phyloP scores from a whole-genome alignment of 2,888 invertebrate species.

The Drosophila trichaetosa region DNA sequence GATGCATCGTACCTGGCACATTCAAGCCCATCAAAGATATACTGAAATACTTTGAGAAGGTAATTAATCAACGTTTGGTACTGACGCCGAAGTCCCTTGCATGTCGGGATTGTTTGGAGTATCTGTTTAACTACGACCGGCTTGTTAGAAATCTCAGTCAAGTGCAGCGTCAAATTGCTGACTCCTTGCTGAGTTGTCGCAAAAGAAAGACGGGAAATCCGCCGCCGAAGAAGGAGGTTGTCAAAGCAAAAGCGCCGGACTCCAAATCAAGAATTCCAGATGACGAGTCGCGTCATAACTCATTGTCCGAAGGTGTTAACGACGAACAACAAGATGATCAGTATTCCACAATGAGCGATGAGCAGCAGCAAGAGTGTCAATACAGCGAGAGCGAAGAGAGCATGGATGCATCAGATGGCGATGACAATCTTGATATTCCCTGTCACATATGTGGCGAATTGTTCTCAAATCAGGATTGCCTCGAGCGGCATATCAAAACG shows the following conservation, averaged over 20 bases:
- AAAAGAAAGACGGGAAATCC: constrained; percentile 36
- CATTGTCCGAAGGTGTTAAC: constrained; percentile 4
- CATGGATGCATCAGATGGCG: constrained; percentile 53
- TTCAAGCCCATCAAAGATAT: constrained; percentile 70
- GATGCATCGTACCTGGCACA: constrained; percentile 68
- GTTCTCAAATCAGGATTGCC: constrained; percentile 61
- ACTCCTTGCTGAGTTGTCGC: constrained; percentile 59
- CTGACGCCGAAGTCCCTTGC: constrained; percentile 61
- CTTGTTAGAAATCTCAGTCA: constrained; percentile 69
- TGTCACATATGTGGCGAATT: constrained; percentile 70
- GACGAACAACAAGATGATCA: constrained; percentile 20
- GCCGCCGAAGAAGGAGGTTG: constrained; percentile 26
- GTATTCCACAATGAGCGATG: constrained; percentile 20
- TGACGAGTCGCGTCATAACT: constrained; percentile 1
- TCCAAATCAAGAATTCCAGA: constrained; percentile 8
- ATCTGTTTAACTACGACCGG: constrained; percentile 69
- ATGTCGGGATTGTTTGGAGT: constrained; percentile 68
- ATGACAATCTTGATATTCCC: constrained; percentile 57
- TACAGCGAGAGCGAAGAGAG: constrained; percentile 59
- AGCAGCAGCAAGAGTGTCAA: constrained; percentile 31
- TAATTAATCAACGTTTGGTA: constrained; percentile 65
- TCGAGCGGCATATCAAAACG: constrained; percentile 62
- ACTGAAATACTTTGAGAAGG: constrained; percentile 65
- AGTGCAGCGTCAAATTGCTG: constrained; percentile 68
- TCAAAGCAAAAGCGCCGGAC: constrained; percentile 35